phyloP scores from a whole-genome alignment of 2,888 invertebrate genomes.

The Drosophila formosana region DNA sequence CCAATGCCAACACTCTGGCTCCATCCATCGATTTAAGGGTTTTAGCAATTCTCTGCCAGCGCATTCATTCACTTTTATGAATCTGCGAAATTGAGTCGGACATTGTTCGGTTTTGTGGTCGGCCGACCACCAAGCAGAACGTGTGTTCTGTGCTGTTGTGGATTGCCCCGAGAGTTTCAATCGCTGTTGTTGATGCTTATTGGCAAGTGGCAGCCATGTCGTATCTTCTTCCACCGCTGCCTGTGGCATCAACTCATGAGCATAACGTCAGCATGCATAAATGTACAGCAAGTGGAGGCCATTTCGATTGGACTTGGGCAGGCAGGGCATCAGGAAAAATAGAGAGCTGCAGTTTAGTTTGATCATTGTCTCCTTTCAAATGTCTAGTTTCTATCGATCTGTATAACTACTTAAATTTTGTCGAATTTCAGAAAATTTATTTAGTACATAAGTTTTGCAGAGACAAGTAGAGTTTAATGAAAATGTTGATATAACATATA shows the following conservation, averaged over 20 bases:
- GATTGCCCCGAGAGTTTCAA: conserved; percentile 20
- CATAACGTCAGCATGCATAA: conserved; percentile 42
- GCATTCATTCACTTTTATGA: conserved; percentile 78
- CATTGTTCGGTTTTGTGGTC: conserved; percentile 76
- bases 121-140: conserved; percentile 31
- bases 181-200: conserved; percentile 47
- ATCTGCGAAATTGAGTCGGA: conserved; percentile 76
- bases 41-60: conserved; percentile 42
- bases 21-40: conserved; percentile 63
- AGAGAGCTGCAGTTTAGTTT: background rate
- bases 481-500: too few species aligned
- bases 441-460: too few species aligned
- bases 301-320: background rate
- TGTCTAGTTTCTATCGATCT: background rate
- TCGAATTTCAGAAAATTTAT: too few species aligned
- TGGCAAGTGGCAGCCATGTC: conserved; percentile 5
- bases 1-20: conserved; percentile 54
- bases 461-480: too few species aligned
- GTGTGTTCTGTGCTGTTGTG: conserved; percentile 39
- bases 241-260: conserved; percentile 43
- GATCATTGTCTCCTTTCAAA: background rate
- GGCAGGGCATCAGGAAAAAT: background rate
- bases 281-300: conserved; percentile 20
- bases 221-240: conserved; percentile 15
- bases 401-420: background rate